A percentile compares a stretch with the other conserved stretches of the same genome.
Evolutionary conservation across 2,888 invertebrate genomes (phyloP).

Genomic region (Trachelus troglodyta): DNA sequence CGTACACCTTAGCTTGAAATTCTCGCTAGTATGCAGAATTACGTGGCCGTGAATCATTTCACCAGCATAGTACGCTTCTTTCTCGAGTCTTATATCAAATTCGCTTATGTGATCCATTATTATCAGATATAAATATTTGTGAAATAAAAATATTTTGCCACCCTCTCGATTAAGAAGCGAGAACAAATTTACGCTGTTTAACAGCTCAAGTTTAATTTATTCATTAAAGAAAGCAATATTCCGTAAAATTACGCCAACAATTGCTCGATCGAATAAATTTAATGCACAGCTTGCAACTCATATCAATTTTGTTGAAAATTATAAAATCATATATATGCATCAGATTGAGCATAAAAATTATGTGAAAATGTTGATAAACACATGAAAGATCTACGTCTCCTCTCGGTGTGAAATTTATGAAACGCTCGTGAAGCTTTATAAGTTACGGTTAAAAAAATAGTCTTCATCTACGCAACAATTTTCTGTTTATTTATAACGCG

Average conservation of each 20-base stretch:
- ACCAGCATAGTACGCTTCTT: conserved; percentile 81
- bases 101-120: conserved; percentile 81
- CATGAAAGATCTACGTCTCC: neutral
- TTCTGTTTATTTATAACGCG: neutral
- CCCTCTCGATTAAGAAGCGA: neutral
- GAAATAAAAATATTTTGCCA: neutral
- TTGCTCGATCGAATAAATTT: neutral
- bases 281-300: neutral
- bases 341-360: neutral
- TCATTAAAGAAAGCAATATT: neutral
- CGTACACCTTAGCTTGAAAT: conserved; percentile 80
- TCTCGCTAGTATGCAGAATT: conserved; percentile 77
- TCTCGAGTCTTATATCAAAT: conserved; percentile 81
- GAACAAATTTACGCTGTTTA: neutral
- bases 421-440: neutral
- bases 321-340: neutral
- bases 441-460: neutral
- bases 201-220: neutral
- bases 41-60: conserved; percentile 77
- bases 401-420: neutral
- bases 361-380: neutral
- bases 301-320: neutral
- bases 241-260: neutral
- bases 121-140: neutral
- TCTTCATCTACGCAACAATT: neutral